Evolutionary conservation across 2,797 vertebrate species (phyloP).

Genomic region (Pristis pectinata): DNA sequence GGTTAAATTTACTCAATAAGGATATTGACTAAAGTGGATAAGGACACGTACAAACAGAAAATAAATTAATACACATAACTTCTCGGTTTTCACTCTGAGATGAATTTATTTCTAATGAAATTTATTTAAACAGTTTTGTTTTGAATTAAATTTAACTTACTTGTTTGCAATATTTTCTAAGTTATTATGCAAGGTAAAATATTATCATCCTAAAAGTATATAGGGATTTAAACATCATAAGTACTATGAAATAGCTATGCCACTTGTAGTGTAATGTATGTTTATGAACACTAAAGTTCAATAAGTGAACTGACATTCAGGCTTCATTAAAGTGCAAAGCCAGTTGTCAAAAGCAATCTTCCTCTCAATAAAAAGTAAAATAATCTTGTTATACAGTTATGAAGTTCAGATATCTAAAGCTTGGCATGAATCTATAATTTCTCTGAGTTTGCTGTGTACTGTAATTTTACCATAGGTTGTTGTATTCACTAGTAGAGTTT

Average conservation of each 20-base stretch:
- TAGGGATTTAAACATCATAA: background rate
- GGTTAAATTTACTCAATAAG: background rate
- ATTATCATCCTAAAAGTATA: background rate
- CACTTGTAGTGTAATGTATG: background rate
- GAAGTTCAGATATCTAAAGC: too few relatives aligned
- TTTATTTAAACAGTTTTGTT: background rate
- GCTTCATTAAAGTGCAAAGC: background rate
- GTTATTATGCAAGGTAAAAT: background rate
- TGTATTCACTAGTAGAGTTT: background rate
- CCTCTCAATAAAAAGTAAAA: background rate
- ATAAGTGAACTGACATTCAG: background rate
- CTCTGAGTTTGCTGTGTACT: background rate
- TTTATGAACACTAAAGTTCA: background rate
- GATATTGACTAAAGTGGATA: background rate
- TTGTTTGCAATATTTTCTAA: background rate
- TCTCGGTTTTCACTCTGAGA: background rate
- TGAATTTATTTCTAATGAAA: background rate
- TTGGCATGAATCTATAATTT: too few relatives aligned
- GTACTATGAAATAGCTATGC: background rate
- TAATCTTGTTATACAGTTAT: too few relatives aligned
- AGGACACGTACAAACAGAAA: background rate
- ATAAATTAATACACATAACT: background rate
- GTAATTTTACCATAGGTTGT: background rate
- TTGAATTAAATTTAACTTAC: background rate
- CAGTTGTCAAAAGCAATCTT: background rate